Evolutionary conservation across 2,797 vertebrate genomes (phyloP).

Genomic region (Hirundo rustica): DNA sequence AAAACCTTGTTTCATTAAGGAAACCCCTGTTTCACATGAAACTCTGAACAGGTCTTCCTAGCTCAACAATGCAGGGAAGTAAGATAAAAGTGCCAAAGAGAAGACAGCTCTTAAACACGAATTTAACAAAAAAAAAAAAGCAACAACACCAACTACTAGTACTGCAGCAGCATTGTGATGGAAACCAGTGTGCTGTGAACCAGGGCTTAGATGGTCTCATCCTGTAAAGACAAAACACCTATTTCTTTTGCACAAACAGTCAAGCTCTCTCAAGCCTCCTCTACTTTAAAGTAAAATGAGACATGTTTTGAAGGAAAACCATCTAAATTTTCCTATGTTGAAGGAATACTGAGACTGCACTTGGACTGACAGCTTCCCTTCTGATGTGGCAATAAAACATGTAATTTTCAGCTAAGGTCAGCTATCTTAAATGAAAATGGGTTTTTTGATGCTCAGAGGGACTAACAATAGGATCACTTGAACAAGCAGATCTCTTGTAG

Average conservation of each 20-base stretch:
- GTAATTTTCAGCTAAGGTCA: neutral
- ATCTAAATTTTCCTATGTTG: neutral
- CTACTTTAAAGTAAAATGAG: neutral
- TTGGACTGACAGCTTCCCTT: neutral
- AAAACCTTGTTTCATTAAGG: neutral
- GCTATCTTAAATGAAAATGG: neutral
- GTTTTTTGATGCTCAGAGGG: neutral
- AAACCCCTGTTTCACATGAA: neutral
- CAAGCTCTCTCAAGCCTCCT: neutral
- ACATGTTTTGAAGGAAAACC: neutral
- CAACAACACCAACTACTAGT: neutral
- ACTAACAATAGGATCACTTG: neutral
- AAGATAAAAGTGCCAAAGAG: neutral
- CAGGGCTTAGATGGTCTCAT: neutral
- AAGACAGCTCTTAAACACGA: neutral
- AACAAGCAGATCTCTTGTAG: neutral
- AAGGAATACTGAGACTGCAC: neutral
- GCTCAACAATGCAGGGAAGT: neutral
- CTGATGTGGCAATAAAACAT: neutral
- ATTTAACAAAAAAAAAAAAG: neutral
- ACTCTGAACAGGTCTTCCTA: neutral
- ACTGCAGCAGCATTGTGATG: neutral
- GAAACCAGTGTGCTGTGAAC: neutral
- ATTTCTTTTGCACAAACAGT: neutral
- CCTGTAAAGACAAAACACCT: neutral